Conservation (phyloP, 2,888 invertebrate species). For the Pollenia griseotomentosa region DNA sequence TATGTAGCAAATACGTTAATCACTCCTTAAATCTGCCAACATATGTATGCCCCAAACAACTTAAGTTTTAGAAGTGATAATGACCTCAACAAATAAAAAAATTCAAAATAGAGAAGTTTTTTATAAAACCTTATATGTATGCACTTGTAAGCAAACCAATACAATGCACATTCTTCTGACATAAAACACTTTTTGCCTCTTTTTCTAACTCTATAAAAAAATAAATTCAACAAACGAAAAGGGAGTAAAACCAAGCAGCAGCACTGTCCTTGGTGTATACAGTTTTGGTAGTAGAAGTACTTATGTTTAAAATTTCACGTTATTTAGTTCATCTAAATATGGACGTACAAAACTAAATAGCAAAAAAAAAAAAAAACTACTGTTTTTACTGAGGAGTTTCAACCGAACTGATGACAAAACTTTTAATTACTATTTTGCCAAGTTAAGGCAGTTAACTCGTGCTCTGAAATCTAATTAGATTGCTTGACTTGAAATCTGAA, state of each 20-base stretch:
- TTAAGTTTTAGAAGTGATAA: slow-evolving; percentile 23
- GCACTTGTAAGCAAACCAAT: not conserved
- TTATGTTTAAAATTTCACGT: slow-evolving; percentile 53
- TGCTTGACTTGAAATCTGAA: slow-evolving; percentile 72
- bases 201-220: slow-evolving; percentile 35
- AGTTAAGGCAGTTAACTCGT: slow-evolving; percentile 81
- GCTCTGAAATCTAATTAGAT: slow-evolving; percentile 82
- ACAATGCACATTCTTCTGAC: slow-evolving; percentile 21
- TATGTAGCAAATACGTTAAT: too few relatives aligned
- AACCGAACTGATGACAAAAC: slow-evolving; percentile 79
- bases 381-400: slow-evolving; percentile 33
- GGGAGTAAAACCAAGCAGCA: not conserved
- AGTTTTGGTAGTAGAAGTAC: not conserved
- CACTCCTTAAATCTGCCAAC: too few relatives aligned
- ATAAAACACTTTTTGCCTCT: not conserved
- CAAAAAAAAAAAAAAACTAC: slow-evolving; percentile 32
- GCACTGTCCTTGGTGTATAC: slow-evolving; percentile 8
- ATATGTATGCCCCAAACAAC: not conserved
- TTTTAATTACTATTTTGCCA: slow-evolving; percentile 80
- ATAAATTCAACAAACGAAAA: slow-evolving; percentile 7
- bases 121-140: slow-evolving; percentile 4
- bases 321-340: slow-evolving; percentile 45
- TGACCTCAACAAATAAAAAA: not conserved
- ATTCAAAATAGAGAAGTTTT: not conserved
- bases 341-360: not conserved